These are phyloP conservation scores for Dasypolia templi DNA, from an alignment of 2,888 invertebrate species.

Conservation along the genomic window DNA sequence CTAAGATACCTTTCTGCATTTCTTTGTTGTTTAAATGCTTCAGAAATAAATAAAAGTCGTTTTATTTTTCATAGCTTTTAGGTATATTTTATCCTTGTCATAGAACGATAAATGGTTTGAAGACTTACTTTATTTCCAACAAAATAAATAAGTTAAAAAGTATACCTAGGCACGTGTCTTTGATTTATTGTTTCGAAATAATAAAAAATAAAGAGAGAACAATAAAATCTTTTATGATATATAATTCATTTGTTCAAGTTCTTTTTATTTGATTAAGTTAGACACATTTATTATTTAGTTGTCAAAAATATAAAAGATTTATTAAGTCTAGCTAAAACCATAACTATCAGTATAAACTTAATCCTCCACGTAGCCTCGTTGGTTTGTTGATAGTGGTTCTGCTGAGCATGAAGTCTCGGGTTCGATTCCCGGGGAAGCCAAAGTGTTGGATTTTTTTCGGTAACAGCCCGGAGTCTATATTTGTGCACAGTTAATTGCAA, in stretches of 20 bases:
- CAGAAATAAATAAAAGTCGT: constrained; percentile 4
- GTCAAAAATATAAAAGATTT: constrained; percentile 20
- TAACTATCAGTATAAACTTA: background rate
- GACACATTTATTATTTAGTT: constrained; percentile 30
- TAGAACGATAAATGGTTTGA: constrained; percentile 1
- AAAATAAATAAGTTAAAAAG: constrained; percentile 1
- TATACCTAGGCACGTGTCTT: constrained; percentile 3
- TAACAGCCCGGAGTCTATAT: no score
- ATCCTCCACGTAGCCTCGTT: no score
- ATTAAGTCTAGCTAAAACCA: background rate
- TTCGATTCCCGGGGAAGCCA: background rate
- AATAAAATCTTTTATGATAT: constrained; percentile 11
- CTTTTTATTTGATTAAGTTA: constrained; percentile 13
- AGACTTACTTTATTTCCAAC: constrained; percentile 8
- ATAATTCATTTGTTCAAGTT: constrained; percentile 14
- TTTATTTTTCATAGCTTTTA: constrained; percentile 19
- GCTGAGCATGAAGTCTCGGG: background rate
- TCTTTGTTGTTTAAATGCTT: constrained; percentile 3
- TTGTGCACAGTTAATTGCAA: no score
- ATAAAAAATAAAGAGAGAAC: constrained; percentile 13
- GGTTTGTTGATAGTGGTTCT: no score
- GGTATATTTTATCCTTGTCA: constrained; percentile 12
- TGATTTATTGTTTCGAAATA: constrained; percentile 41
- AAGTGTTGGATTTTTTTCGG: no score
- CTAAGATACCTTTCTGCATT: constrained; percentile 28